Evolutionary conservation across 2,113 vertebrate species (phyloP).

Genomic region (Halcyon malimbica): DNA sequence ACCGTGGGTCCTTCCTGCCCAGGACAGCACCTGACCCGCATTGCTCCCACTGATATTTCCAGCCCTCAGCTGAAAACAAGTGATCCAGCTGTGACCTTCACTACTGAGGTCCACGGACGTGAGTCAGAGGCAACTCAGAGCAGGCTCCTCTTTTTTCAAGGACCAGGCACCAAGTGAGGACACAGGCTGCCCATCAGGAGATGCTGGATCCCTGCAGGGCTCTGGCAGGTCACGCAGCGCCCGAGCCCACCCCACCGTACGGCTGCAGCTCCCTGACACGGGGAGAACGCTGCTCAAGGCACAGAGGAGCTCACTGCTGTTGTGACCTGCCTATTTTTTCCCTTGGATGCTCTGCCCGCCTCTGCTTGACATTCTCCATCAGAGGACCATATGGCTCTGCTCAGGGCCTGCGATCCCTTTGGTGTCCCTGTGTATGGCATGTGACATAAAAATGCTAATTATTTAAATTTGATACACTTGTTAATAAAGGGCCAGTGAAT

Average conservation of each 20-base stretch:
- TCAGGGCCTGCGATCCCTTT: background rate
- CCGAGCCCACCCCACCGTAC: background rate
- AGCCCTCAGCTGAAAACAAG: no score
- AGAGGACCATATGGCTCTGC: conserved; percentile 6
- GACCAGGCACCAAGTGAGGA: background rate
- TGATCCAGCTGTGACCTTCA: background rate
- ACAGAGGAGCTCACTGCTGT: background rate
- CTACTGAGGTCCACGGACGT: rapidly evolving
- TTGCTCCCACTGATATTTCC: background rate
- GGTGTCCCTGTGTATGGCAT: background rate
- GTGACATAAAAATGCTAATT: conserved; percentile 2
- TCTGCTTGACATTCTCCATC: background rate
- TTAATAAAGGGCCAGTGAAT: background rate
- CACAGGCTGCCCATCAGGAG: background rate
- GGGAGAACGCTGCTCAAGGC: background rate
- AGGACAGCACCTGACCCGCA: background rate
- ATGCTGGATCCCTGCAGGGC: background rate
- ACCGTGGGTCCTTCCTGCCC: background rate
- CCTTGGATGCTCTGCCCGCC: background rate
- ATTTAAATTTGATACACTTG: background rate
- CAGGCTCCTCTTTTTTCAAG: background rate
- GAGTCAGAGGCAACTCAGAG: background rate
- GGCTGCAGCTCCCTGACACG: rapidly evolving
- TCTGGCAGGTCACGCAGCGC: background rate
- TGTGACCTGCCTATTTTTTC: background rate